phyloP scores from a whole-genome alignment of 2,113 vertebrate species.

The Leucopsar rothschildi region DNA sequence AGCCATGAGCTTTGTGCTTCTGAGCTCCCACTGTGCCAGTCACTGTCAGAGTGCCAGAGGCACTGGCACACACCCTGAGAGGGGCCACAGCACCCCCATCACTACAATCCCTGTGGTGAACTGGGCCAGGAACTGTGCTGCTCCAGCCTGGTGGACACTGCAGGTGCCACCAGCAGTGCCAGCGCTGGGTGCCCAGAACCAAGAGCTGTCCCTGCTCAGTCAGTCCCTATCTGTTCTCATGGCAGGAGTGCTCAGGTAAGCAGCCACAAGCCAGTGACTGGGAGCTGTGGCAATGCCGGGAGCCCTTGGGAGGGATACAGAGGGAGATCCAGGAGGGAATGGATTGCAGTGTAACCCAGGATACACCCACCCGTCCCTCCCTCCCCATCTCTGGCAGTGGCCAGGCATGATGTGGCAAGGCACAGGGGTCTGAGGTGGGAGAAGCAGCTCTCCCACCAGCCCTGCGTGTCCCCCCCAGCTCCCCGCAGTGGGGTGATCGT shows the following conservation, averaged over 20 bases:
- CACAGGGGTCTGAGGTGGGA: fast-evolving
- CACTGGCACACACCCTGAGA: fast-evolving
- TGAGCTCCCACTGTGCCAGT: fast-evolving
- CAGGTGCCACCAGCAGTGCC: fast-evolving
- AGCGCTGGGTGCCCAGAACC: neutral
- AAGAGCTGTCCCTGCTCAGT: too few species aligned
- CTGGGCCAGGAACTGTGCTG: neutral
- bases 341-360: fast-evolving
- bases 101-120: neutral
- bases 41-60: neutral
- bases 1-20: neutral
- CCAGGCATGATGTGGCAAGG: neutral
- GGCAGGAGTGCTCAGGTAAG: neutral
- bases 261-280: fast-evolving
- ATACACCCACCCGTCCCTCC: neutral
- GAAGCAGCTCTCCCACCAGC: neutral
- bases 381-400: neutral
- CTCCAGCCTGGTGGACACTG: neutral
- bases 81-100: neutral
- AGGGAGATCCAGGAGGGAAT: neutral
- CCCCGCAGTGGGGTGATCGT: neutral
- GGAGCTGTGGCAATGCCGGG: fast-evolving
- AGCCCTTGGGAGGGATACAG: fast-evolving
- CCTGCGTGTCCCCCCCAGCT: neutral
- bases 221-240: fast-evolving